Base-by-base conservation (phyloP, 2,888 invertebrate species). In the Entomobrya multifasciata region DNA sequence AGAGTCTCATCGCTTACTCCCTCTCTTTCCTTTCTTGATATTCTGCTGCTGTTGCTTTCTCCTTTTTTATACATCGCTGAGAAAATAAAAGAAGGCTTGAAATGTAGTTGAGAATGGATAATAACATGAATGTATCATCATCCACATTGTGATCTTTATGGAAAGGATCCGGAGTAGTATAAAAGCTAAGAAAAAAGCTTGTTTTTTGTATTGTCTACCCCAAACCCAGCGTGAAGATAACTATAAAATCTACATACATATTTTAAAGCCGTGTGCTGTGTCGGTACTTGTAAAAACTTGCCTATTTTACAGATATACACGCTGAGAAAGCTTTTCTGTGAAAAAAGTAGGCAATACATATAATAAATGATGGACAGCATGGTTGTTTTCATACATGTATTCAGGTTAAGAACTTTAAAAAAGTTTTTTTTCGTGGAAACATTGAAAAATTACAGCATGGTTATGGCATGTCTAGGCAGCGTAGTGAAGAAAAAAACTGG, bases 381-480 rank as follows among this genome's bases (percentile, higher is more conserved):
- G n/a, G n/a, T n/a, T n/a, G n/a, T n/a, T 36, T 36, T 49, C 13
- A 15, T 49, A 13, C 13, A 49, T 49, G 13, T 15, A 49, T n/a
- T 10, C 49, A 49, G 49, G 49, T 49, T 13, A 2, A 49, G 13
- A 5, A 49, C 49, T 13, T 4, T 3, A 49, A 49, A 49, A 49
- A n/a, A 49, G 49, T 5, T 13, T 67, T 65, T 10, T 36, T 67
- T n/a, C 10, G 44, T 67, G 67, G 44, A 67, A 67, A 44, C 67
- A 44, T 20, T 44, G 67, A 67, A 67, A 67, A 44, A 67, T 44
- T 67, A 67, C 11, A 25, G 44, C 30, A 36, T 65, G 65, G 36
- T 36, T 65, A 36, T 47, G 47, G 41, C 49, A 49, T n/a, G 36
- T 10, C 44, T 65, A 41, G 65, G 27, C 65, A n/a, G 27, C 60